Base-by-base conservation (phyloP, 2,888 invertebrate genomes). In the Vanessa cardui region DNA sequence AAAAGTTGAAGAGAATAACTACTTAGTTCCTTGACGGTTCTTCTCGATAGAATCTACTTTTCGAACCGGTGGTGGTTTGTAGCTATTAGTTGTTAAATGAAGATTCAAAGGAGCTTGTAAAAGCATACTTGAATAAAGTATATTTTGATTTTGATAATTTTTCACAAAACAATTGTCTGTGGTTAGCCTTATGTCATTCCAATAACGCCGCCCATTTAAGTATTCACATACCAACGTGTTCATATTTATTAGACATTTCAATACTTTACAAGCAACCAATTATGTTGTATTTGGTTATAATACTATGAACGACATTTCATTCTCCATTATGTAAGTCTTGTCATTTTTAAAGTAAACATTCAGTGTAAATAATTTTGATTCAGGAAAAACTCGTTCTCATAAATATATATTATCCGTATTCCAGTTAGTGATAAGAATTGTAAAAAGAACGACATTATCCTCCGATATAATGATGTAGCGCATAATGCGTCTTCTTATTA, bases 401-500 rank as follows among this genome's bases (percentile, higher is more conserved):
- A 50, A 59, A 45, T 59, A 45, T 64, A 50, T 50, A 39, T 0
- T 31, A 16, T 18, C 50, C 45, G 16, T 47, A 56, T 56, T 18
- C 49, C n/a, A 20, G 49, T 67, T 56, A 52, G 46, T 45, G 39
- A 58, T 61, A 64, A 69, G 49, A 64, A 68, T 68, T 66, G 58
- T 66, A 68, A 73, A 68, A 66, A 69, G 69, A 63, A 66, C 61
- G 64, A 62, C 63, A 52, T 58, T 61, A 61, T 66, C 58, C 58
- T 68, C 61, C 62, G 62, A 68, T 70, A 68, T 66, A 72, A 72
- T 69, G 71, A 72, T 70, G 64, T 72, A 63, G 62, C 67, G 68
- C 64, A 74, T 72, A 72, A 70, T 70, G 60, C 45, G 54, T 62
- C 50, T 52, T 63, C 64, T 73, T 68, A 72, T 73, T 73, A 71